phyloP scores from a whole-genome alignment of 2,113 vertebrate genomes.

The Candoia aspera region DNA sequence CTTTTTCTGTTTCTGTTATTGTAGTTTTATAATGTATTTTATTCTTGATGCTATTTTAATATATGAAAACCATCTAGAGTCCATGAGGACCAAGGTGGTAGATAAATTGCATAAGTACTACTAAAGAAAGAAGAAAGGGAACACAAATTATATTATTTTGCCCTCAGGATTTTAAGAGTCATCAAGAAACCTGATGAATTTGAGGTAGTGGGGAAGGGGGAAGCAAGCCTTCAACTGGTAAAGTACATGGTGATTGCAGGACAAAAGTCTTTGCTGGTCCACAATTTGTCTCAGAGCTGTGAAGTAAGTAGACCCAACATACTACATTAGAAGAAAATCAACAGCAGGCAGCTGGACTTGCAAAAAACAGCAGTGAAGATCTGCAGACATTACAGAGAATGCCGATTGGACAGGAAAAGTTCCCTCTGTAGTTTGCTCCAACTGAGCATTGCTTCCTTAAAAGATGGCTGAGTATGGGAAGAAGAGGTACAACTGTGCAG shows the following conservation, averaged over 20 bases:
- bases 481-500: background rate
- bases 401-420: background rate
- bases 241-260: background rate
- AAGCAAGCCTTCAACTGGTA: background rate
- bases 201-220: background rate
- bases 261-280: background rate
- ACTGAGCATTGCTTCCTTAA: background rate
- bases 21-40: background rate
- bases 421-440: background rate
- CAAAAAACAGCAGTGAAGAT: background rate
- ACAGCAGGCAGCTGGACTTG: no score
- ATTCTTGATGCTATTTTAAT: background rate
- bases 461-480: background rate
- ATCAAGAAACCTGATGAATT: background rate
- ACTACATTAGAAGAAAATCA: background rate
- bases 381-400: background rate
- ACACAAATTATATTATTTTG: background rate
- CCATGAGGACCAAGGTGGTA: background rate
- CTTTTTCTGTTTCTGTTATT: background rate
- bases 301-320: background rate
- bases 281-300: background rate
- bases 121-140: background rate
- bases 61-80: background rate
- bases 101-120: background rate
- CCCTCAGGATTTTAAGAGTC: background rate